phyloP scores from a whole-genome alignment of 2,888 invertebrate genomes.

The Zootermopsis nevadensis region DNA sequence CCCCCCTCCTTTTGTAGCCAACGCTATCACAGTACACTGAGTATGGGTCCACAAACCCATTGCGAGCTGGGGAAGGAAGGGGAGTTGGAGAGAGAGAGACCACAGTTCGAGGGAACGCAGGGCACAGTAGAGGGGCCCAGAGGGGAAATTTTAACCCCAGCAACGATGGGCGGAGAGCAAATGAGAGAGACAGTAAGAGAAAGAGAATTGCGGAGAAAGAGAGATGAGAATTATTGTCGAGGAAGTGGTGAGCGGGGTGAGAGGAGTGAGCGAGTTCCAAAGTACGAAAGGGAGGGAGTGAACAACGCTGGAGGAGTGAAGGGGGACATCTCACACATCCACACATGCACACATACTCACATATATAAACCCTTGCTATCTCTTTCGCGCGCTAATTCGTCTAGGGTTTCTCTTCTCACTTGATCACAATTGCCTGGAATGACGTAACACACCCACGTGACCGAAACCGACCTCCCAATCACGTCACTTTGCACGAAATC shows the following conservation, averaged over 20 bases:
- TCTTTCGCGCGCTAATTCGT: neutral
- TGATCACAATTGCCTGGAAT: constrained; percentile 13
- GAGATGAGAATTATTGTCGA: constrained; percentile 53
- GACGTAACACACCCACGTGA: constrained; percentile 35
- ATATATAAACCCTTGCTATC: constrained; percentile 24
- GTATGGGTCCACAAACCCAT: constrained; percentile 31
- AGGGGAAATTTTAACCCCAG: constrained; percentile 42
- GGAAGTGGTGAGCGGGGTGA: no score
- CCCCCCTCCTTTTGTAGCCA: constrained; percentile 50
- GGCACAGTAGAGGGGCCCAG: constrained; percentile 23
- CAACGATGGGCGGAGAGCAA: constrained; percentile 46
- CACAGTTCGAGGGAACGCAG: constrained; percentile 1
- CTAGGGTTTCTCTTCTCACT: neutral
- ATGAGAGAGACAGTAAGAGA: constrained; percentile 46
- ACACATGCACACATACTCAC: constrained; percentile 40
- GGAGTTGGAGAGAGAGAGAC: constrained; percentile 30
- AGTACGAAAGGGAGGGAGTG: constrained; percentile 6
- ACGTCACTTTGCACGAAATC: constrained; percentile 36
- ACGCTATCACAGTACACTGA: constrained; percentile 29
- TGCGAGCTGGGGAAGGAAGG: constrained; percentile 6
- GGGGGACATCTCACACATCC: constrained; percentile 40
- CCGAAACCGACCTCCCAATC: constrained; percentile 29
- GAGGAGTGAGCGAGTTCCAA: neutral
- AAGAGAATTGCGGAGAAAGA: constrained; percentile 46
- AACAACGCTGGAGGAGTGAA: constrained; percentile 21